Evolutionary conservation across 2,113 vertebrate species (phyloP), one percentile per base, ranked within the genome.

Genomic region (Telmatochromis brichardi): DNA sequence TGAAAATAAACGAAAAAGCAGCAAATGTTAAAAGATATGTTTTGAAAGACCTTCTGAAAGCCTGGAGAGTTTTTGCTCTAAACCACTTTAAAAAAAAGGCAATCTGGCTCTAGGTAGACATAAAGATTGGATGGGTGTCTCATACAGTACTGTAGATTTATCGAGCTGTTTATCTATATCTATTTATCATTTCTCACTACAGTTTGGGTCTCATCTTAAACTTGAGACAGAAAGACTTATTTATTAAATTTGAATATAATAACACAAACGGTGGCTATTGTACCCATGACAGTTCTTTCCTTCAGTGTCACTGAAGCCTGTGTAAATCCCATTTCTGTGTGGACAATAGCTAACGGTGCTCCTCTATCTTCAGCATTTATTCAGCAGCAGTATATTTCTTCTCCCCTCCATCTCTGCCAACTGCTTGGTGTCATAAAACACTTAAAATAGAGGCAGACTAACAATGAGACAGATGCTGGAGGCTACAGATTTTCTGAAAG

Each of bases 381-480:
- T 89, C 82, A 65, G 35, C 65, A 84, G 82, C 81, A 42, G 81
- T 42, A 65, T 76, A 45, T 68, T 53, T 63, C 71, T 54, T 73
- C 50, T 47, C 80, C 78, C 47, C 13, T 89, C 78, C 53, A 82
- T 89, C 87, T 87, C 86, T 86, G 82, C 87, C 86, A 84, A 89
- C 76, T 83, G 71, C 90, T 86, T 76, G 88, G 80, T 92, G 88
- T 81, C 93, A 91, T 63, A 73, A 91, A 92, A 89, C 80, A 85
- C 90, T 85, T 86, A 89, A 90, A 93, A 92, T 89, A 90, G 89
- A 89, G 82, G 85, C 90, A 81, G 84, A 82, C 89, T 84, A 87
- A 93, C 90, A 93, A 93, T 88, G 89, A 93, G 88, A 90, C 89
- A 91, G 88, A 90, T 85, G 93, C 93, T 90, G 17, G 57, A 85